phyloP scores from a whole-genome alignment of 2,888 invertebrate genomes.

The Oxystoma pomonae region DNA sequence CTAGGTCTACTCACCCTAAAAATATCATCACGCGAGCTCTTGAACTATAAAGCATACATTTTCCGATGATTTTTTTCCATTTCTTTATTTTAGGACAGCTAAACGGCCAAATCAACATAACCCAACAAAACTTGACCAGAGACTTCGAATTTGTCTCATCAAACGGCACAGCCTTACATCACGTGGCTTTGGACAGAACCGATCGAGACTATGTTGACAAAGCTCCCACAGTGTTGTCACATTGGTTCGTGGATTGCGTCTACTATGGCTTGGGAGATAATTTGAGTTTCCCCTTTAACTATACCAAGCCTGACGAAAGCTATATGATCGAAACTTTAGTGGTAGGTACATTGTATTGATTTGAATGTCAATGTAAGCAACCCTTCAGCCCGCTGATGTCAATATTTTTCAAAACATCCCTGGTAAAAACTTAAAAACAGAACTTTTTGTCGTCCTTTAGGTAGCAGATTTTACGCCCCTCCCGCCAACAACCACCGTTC shows the following conservation, averaged over 20 bases:
- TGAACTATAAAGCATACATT: no score
- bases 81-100: constrained; percentile 61
- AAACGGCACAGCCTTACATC: constrained; percentile 54
- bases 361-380: no score
- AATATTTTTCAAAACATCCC: no score
- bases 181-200: constrained; percentile 54
- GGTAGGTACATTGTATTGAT: no score
- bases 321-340: constrained; percentile 68
- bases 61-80: no score
- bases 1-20: no score
- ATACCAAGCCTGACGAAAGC: constrained; percentile 55
- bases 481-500: constrained; percentile 43
- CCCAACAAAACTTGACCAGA: constrained; percentile 58
- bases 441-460: constrained; percentile 56
- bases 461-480: constrained; percentile 64
- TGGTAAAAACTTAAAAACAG: constrained; percentile 58
- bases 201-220: constrained; percentile 59
- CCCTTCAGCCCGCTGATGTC: no score
- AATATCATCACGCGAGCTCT: no score
- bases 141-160: constrained; percentile 60
- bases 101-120: constrained; percentile 63
- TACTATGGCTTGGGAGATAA: constrained; percentile 62
- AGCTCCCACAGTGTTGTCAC: constrained; percentile 58
- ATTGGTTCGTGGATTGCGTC: constrained; percentile 77
- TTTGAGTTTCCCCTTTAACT: constrained; percentile 60